phyloP scores from a whole-genome alignment of 1,140 invertebrate species.

The Pseudoatta argentina region DNA sequence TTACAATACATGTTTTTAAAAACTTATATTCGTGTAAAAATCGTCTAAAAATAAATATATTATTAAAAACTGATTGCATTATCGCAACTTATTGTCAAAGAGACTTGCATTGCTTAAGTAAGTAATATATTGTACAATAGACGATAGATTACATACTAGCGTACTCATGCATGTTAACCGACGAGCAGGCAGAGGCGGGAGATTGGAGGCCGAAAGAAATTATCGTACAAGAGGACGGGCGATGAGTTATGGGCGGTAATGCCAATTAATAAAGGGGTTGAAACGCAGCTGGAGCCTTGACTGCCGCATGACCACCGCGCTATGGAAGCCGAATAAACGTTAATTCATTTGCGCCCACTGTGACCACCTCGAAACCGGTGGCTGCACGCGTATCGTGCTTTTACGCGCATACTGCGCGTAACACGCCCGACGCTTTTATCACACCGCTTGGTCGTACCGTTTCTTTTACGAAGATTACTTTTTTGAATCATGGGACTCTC shows the following conservation, averaged over 20 bases:
- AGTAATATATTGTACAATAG: background rate
- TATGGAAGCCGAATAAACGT: constrained; percentile 72
- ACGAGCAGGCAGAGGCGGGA: background rate
- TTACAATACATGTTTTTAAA: background rate
- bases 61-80: background rate
- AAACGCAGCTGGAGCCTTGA: constrained; percentile 69
- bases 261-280: constrained; percentile 72
- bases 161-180: background rate
- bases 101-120: constrained; percentile 1
- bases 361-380: constrained; percentile 16
- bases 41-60: background rate
- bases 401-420: background rate
- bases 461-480: constrained; percentile 62
- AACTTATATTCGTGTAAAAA: background rate
- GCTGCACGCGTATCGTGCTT: constrained; percentile 36
- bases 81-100: background rate
- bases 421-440: constrained; percentile 45
- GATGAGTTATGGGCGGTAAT: constrained; percentile 68
- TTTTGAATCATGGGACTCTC: constrained; percentile 28
- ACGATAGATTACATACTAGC: background rate
- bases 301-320: constrained; percentile 48
- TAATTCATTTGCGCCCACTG: constrained; percentile 66
- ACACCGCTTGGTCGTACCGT: constrained; percentile 17
- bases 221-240: constrained; percentile 26
- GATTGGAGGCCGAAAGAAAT: constrained; percentile 39